Evolutionary conservation across 2,113 vertebrate genomes (phyloP), one percentile per base, ranked within the genome.

Genomic region (Pseudorasbora parva): DNA sequence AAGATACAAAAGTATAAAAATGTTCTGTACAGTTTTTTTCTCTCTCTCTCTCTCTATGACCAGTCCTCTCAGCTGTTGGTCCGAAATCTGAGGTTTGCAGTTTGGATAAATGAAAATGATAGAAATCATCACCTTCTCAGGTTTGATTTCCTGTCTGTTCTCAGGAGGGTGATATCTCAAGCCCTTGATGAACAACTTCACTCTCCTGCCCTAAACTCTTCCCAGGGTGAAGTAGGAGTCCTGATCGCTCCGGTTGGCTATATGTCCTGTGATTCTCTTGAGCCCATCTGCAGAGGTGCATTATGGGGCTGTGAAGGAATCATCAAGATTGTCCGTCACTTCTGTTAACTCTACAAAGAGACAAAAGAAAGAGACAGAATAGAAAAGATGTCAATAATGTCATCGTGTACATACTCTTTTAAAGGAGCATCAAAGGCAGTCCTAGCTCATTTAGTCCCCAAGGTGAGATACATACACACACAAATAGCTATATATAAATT

Each of bases 1-100:
- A 99, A 99, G 95, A 92, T 98, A 98, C 94, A 99, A 98, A 98
- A 96, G 89, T 97, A 97, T 96, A 97, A 97, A 98, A 98, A 93
- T 90, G 89, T 93, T 93, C 93, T 92, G 90, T 95, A 95, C 94
- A 94, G 91, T 87, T 90, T 91, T 87, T 76, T 82, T 85, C 73
- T 80, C 69, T 69, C 56, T 30, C 84, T 41, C 11, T 49, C 45
- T 74, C 23, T 74, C 79, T 85, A 85, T 86, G 37, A 81, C 54
- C 76, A 23, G 33, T 33, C 80, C 62, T 45, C 84, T 0, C 1
- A 37, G 27, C 68, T 49, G 62, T 45, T 76, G 62, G 60, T 84
- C 75, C 85, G 86, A 88, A 86, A 81, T 87, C 75, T 89, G 88
- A 91, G 89, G 82, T 88, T 78, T 77, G 30, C 76, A 57, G 88